Evolutionary conservation across 2,113 vertebrate species (phyloP).

Genomic region (Gymnobelideus leadbeateri): DNA sequence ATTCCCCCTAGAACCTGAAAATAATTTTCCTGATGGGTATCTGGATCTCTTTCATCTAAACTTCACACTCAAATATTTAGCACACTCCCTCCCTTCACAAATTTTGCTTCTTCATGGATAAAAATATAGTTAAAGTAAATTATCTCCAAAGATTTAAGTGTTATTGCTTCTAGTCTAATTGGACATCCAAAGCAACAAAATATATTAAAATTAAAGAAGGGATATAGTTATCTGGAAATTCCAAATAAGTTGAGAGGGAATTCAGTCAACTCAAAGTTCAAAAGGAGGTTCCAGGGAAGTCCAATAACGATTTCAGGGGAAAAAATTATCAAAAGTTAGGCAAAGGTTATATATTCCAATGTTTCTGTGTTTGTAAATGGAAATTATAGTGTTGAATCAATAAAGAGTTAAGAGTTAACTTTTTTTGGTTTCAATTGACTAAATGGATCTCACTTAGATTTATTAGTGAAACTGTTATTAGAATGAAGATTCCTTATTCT

Average conservation of each 20-base stretch:
- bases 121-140: slow-evolving; percentile 54
- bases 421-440: slow-evolving; percentile 21
- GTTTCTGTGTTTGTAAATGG: slow-evolving; percentile 21
- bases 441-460: slow-evolving; percentile 24
- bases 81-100: slow-evolving; percentile 54
- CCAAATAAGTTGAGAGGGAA: not conserved
- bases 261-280: not conserved
- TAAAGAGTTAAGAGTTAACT: slow-evolving; percentile 46
- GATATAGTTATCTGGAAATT: not conserved
- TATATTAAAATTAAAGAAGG: slow-evolving; percentile 22
- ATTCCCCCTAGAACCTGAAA: slow-evolving; percentile 59
- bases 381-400: slow-evolving; percentile 38
- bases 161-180: slow-evolving; percentile 37
- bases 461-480: not conserved
- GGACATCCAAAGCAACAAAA: not conserved
- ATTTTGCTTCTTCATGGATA: slow-evolving; percentile 60
- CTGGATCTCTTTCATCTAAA: slow-evolving; percentile 69
- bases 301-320: not conserved
- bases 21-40: slow-evolving; percentile 37
- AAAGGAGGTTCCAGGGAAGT: not conserved
- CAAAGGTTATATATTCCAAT: slow-evolving; percentile 6
- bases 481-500: slow-evolving; percentile 14
- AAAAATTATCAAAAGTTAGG: slow-evolving; percentile 10
- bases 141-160: slow-evolving; percentile 48
- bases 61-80: slow-evolving; percentile 63